phyloP scores from a whole-genome alignment of 2,888 invertebrate species.

The Lithophane leautieri region DNA sequence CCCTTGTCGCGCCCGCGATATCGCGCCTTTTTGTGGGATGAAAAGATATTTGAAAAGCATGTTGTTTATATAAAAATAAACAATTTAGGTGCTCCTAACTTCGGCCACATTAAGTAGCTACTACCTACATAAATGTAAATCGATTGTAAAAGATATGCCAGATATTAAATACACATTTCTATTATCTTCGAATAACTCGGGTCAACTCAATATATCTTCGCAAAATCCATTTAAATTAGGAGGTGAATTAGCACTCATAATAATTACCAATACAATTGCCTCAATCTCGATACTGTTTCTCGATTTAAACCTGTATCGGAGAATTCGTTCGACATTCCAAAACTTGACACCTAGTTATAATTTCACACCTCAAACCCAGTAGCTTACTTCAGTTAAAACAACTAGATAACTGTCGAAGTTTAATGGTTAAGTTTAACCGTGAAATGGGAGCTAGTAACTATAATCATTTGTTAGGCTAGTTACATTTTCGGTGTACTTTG shows the following conservation, averaged over 20 bases:
- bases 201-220: slow-evolving; percentile 17
- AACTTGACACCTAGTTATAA: slow-evolving; percentile 48
- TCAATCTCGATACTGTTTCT: slow-evolving; percentile 57
- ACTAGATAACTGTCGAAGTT: slow-evolving; percentile 47
- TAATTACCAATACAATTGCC: slow-evolving; percentile 39
- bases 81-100: too few species aligned
- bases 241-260: slow-evolving; percentile 41
- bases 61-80: too few species aligned
- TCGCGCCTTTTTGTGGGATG: too few species aligned
- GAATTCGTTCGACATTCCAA: slow-evolving; percentile 61
- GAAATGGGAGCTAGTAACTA: slow-evolving; percentile 34
- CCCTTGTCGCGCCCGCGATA: too few species aligned
- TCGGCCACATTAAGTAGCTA: too few species aligned
- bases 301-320: slow-evolving; percentile 54
- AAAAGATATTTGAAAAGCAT: too few species aligned
- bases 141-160: not conserved
- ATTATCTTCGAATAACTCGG: slow-evolving; percentile 30
- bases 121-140: too few species aligned
- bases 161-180: slow-evolving; percentile 3
- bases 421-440: slow-evolving; percentile 43
- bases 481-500: slow-evolving; percentile 29
- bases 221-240: slow-evolving; percentile 41
- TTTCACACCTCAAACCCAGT: slow-evolving; percentile 54
- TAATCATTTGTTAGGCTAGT: slow-evolving; percentile 30
- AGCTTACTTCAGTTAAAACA: slow-evolving; percentile 50